phyloP scores from a whole-genome alignment of 2,888 invertebrate species.

The Limulus polyphemus region DNA sequence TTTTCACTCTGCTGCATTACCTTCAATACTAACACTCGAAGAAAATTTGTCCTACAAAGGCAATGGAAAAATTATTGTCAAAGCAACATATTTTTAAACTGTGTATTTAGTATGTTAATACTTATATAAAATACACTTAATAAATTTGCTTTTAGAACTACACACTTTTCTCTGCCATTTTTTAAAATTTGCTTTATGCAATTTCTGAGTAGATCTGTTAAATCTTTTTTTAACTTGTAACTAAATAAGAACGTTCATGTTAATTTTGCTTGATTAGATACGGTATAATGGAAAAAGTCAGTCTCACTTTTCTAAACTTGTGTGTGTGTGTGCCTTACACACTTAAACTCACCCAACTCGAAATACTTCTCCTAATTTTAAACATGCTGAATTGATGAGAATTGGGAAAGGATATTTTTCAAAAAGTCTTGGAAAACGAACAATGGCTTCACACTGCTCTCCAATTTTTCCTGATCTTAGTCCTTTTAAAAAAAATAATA shows the following conservation, averaged over 20 bases:
- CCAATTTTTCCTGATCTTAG: constrained; percentile 79
- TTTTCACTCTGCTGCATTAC: constrained; percentile 76
- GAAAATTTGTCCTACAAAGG: constrained; percentile 61
- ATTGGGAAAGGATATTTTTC: constrained; percentile 98
- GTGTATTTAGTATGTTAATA: too few species aligned
- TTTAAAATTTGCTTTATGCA: too few species aligned
- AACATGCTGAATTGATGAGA: constrained; percentile 85
- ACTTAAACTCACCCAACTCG: constrained; percentile 49
- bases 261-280: too few species aligned
- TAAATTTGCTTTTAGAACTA: not conserved
- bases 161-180: too few species aligned
- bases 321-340: not conserved
- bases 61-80: constrained; percentile 1
- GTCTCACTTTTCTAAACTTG: too few species aligned
- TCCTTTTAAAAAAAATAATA: constrained; percentile 46
- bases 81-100: not conserved
- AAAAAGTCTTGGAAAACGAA: constrained; percentile 82
- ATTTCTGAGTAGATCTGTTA: too few species aligned
- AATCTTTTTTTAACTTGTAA: too few species aligned
- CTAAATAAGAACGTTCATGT: too few species aligned
- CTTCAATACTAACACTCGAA: constrained; percentile 78
- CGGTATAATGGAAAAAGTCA: too few species aligned
- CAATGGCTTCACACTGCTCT: constrained; percentile 94
- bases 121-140: not conserved
- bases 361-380: constrained; percentile 91